A percentile compares a stretch with the other conserved stretches of the same genome.
phyloP scores from a whole-genome alignment of 2,888 invertebrate species.

The Hyposoter didymator region DNA sequence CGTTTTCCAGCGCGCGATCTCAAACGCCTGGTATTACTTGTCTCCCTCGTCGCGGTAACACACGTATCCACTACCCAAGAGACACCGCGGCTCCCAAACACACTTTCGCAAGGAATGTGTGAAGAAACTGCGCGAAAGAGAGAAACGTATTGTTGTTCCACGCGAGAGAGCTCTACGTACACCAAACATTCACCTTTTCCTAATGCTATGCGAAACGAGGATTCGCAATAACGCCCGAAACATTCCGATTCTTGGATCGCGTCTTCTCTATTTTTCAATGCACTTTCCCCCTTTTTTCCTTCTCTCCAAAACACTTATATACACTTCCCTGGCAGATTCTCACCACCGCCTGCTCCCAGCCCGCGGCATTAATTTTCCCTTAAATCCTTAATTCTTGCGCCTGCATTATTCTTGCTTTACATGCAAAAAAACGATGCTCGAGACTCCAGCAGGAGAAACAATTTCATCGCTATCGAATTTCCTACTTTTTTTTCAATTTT shows the following conservation, averaged over 20 bases:
- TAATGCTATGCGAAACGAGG: conserved; percentile 20
- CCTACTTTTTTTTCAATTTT: background rate
- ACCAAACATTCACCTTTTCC: background rate
- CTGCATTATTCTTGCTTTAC: too few relatives aligned
- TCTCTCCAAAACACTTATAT: background rate
- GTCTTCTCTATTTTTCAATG: conserved; percentile 9
- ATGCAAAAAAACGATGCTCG: too few relatives aligned
- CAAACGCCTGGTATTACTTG: conserved; percentile 60
- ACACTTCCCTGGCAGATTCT: background rate
- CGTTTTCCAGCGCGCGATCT: conserved; percentile 49
- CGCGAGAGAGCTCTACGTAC: background rate
- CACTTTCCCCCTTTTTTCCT: background rate
- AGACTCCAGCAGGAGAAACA: too few relatives aligned
- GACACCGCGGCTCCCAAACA: background rate
- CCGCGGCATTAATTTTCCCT: background rate
- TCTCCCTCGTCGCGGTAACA: conserved; percentile 27
- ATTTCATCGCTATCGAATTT: too few relatives aligned
- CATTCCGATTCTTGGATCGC: conserved; percentile 25
- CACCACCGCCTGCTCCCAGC: background rate
- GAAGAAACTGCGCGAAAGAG: background rate
- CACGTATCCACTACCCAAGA: background rate
- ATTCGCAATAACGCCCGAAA: conserved; percentile 45
- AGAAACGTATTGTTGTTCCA: conserved; percentile 1
- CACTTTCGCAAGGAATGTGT: background rate
- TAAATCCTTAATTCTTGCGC: background rate